Base-by-base conservation (phyloP, 92 coral and sea anemone genomes). In the Virgularia gustaviana region DNA sequence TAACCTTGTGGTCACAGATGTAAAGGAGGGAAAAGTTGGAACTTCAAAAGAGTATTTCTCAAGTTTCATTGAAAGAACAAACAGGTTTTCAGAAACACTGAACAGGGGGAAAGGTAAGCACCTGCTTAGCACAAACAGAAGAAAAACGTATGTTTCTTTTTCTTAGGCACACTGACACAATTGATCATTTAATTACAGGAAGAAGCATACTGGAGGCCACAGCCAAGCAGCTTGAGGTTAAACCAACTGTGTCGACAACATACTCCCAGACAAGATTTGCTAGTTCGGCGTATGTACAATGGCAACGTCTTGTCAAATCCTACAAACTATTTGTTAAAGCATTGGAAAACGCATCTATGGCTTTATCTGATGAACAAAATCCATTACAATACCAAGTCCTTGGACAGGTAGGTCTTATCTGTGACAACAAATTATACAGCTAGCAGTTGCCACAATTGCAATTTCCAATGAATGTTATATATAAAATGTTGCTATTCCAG, bases 181-280 rank as follows among this genome's bases (percentile, higher is more conserved):
- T 51, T n/a, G 19, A 51, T n/a, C 8, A 51, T 51, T 16, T 51
- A 51, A 7, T 51, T 31, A 37, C 45, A 62, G 70, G 70, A 62
- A 62, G 70, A 62, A 62, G 70, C 25, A 62, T 62, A 35, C 70
- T 62, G 25, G 70, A 62, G 38, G 35, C 70, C 35, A 62, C 70
- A 25, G 70, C 70, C 45, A 62, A 20, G 44, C 45, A 15, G 11
- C 70, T 62, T 45, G 47, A 62, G 38, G 38, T 29, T 18, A 62
- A 62, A 62, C 47, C 70, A 33, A 62, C 70, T 3, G 70, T 62
- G 18, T 45, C 49, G 35, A 31, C 70, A 10, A 36, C 49, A 32
- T 62, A 34, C 29, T 62, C 70, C 70, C 70, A 62, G 28, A 62
- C 70, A 62, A 9, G 70, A 62, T 62, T 62, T 31, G 70, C 70